Evolutionary conservation across 2,797 vertebrate genomes (phyloP).

Genomic region (Hoplostethus atlanticus): DNA sequence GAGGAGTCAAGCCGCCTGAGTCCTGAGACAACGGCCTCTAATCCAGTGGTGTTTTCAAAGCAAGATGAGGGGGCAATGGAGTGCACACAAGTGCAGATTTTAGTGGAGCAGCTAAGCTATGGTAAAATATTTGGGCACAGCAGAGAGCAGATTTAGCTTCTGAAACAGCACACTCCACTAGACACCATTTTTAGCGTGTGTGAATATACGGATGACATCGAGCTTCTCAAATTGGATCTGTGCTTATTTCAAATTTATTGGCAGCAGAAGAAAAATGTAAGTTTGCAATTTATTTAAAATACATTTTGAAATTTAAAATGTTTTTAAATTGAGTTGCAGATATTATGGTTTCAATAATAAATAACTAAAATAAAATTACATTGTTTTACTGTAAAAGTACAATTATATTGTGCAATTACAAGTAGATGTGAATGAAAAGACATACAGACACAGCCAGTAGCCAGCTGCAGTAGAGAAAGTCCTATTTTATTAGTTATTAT

Average conservation of each 20-base stretch:
- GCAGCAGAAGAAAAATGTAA: conserved; percentile 4
- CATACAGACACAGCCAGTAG: too few species aligned
- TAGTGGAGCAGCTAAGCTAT: conserved; percentile 81
- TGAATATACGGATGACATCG: conserved; percentile 70
- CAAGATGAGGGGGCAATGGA: conserved; percentile 78
- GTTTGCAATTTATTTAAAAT: conserved; percentile 23
- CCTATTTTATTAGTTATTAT: not conserved
- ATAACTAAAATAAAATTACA: not conserved
- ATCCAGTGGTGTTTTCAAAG: conserved; percentile 80
- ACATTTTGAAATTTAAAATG: not conserved
- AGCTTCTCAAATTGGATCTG: conserved; percentile 56
- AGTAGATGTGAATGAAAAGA: too few species aligned
- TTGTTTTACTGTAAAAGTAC: too few species aligned
- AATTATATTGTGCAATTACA: too few species aligned
- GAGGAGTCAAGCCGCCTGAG: conserved; percentile 73
- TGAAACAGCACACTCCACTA: conserved; percentile 62
- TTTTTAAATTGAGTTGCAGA: too few species aligned
- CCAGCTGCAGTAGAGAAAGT: too few species aligned
- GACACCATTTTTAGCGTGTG: conserved; percentile 56
- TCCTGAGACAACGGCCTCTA: conserved; percentile 75
- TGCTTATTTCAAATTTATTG: conserved; percentile 47
- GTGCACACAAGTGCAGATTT: conserved; percentile 77
- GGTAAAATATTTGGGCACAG: conserved; percentile 78
- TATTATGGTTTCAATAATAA: not conserved
- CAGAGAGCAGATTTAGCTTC: conserved; percentile 69